A percentile compares a stretch with the other conserved stretches of the same genome.
Evolutionary conservation across 2,888 invertebrate genomes (phyloP).

Genomic region (Lobophora halterata): DNA sequence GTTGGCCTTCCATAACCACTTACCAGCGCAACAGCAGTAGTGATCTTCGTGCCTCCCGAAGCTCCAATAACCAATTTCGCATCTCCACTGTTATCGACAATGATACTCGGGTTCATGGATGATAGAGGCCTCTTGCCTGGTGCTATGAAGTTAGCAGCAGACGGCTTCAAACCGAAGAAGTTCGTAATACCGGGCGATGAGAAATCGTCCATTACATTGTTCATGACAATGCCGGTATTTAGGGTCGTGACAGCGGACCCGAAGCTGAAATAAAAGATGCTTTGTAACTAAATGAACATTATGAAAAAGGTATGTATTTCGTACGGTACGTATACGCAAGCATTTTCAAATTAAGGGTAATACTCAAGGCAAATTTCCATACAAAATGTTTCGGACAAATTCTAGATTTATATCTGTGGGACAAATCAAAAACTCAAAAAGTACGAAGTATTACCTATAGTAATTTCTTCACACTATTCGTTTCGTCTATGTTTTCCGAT

Average conservation of each 20-base stretch:
- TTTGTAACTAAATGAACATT: too few relatives aligned
- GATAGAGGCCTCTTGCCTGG: constrained; percentile 92
- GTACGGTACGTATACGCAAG: too few relatives aligned
- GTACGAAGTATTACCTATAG: too few relatives aligned
- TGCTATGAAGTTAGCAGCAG: constrained; percentile 88
- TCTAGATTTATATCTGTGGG: too few relatives aligned
- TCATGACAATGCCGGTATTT: constrained; percentile 94
- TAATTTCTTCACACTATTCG: too few relatives aligned
- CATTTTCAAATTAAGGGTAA: too few relatives aligned
- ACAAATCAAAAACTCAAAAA: too few relatives aligned
- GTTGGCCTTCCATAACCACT: too few relatives aligned
- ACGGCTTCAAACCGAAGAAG: constrained; percentile 86
- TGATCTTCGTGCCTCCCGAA: constrained; percentile 92
- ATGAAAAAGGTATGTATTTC: too few relatives aligned
- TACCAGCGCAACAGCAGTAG: constrained; percentile 85
- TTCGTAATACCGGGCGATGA: constrained; percentile 87
- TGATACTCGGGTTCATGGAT: constrained; percentile 91
- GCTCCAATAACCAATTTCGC: constrained; percentile 89
- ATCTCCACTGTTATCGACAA: constrained; percentile 83
- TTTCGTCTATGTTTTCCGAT: too few relatives aligned
- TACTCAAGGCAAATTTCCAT: too few relatives aligned
- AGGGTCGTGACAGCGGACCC: constrained; percentile 90
- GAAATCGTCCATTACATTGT: constrained; percentile 98
- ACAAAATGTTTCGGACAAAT: too few relatives aligned
- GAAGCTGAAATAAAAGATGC: constrained; percentile 79